Conservation (phyloP, 2,888 invertebrate species). For the Drosophila kambysellisi region DNA sequence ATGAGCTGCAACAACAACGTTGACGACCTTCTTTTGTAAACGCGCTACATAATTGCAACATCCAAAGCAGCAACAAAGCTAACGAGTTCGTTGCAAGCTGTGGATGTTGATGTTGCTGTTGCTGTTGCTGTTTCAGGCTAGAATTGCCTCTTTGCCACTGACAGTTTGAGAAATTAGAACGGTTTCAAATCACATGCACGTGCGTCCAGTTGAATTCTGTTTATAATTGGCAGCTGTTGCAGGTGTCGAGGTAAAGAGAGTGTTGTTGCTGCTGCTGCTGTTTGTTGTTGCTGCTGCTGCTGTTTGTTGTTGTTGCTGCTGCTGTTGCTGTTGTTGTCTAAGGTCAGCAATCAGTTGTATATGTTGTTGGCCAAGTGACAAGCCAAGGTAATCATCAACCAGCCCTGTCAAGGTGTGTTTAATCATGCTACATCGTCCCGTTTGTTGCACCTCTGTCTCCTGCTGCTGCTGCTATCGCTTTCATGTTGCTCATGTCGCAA, state of each 20-base stretch:
- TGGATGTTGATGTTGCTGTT: slow-evolving; percentile 22
- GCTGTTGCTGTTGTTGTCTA: slow-evolving; percentile 36
- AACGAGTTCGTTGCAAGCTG: slow-evolving; percentile 61
- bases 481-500: slow-evolving; percentile 44
- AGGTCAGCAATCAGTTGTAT: slow-evolving; percentile 58
- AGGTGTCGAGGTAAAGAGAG: slow-evolving; percentile 50
- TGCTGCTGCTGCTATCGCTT: slow-evolving; percentile 10
- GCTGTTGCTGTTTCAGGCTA: slow-evolving; percentile 41
- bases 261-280: slow-evolving; percentile 29
- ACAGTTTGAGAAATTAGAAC: slow-evolving; percentile 81
- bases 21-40: slow-evolving; percentile 75
- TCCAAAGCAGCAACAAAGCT: slow-evolving; percentile 53
- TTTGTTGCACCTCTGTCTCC: slow-evolving; percentile 2
- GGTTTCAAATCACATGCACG: slow-evolving; percentile 79
- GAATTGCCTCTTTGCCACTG: slow-evolving; percentile 69
- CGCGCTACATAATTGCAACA: slow-evolving; percentile 76
- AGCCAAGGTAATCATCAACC: slow-evolving; percentile 36
- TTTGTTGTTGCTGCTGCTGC: slow-evolving; percentile 17
- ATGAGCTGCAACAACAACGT: slow-evolving; percentile 53
- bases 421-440: slow-evolving; percentile 51
- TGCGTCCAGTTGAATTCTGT: slow-evolving; percentile 44
- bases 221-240: slow-evolving; percentile 61
- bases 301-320: slow-evolving; percentile 24
- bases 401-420: slow-evolving; percentile 40
- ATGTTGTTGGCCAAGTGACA: slow-evolving; percentile 31